phyloP scores from a whole-genome alignment of 1,140 invertebrate genomes.

The Papilio dardanus region DNA sequence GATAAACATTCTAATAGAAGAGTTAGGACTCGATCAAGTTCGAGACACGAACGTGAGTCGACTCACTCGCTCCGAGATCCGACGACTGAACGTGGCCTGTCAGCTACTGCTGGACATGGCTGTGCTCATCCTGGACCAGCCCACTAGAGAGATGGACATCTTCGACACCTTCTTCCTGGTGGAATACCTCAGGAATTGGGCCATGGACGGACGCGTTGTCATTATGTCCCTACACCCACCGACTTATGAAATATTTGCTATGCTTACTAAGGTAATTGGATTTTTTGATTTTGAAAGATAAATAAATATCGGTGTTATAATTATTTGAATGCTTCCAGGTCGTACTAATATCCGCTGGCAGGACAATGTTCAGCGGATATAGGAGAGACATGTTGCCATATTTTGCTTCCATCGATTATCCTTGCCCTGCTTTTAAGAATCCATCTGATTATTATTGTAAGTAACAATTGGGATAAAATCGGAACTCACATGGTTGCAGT shows the following conservation, averaged over 20 bases:
- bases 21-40: constrained; percentile 94
- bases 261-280: constrained; percentile 87
- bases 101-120: constrained; percentile 93
- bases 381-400: constrained; percentile 95
- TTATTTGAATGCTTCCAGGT: constrained; percentile 81
- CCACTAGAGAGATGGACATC: constrained; percentile 96
- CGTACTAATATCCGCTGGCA: constrained; percentile 92
- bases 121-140: constrained; percentile 93
- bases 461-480: too few species aligned
- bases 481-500: too few species aligned
- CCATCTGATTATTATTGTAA: constrained; percentile 97
- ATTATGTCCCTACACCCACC: constrained; percentile 96
- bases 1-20: constrained; percentile 94
- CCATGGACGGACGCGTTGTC: constrained; percentile 91
- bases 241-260: constrained; percentile 97
- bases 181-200: constrained; percentile 97
- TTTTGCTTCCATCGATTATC: constrained; percentile 96
- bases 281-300: constrained; percentile 3
- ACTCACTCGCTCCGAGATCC: constrained; percentile 93
- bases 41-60: constrained; percentile 89
- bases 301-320: not conserved
- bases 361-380: constrained; percentile 95
- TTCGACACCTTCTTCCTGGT: constrained; percentile 98
- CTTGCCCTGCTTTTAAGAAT: constrained; percentile 97
- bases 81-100: constrained; percentile 93